A percentile compares a stretch with the other conserved stretches of the same genome.
Conservation (phyloP, 2,113 vertebrate species). For the Brevimyrus niger region DNA sequence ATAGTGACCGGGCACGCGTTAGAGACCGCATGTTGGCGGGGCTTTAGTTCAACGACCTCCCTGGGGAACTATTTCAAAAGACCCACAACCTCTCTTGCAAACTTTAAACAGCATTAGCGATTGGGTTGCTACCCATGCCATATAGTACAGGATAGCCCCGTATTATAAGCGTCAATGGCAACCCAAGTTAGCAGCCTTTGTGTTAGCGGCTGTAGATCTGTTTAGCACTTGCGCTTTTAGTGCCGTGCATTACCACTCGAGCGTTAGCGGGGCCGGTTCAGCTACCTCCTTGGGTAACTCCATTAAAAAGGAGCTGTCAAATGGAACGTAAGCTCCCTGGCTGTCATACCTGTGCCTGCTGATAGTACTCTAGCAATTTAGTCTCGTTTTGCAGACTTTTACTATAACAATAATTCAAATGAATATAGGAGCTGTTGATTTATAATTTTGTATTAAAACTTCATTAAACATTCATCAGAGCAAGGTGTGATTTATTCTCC, state of each 20-base stretch:
- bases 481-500: neutral
- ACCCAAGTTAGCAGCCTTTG: neutral
- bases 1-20: too few species aligned
- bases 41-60: neutral
- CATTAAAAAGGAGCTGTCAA: neutral
- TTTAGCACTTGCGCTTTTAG: too few species aligned
- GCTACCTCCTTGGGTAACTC: neutral
- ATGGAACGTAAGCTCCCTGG: neutral
- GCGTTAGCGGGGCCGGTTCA: neutral
- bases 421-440: neutral
- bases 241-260: too few species aligned
- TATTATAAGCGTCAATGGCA: neutral
- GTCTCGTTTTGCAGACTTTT: neutral
- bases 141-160: too few species aligned
- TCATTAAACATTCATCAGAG: neutral
- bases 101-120: neutral
- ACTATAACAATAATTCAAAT: neutral
- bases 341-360: neutral
- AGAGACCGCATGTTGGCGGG: too few species aligned
- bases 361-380: neutral
- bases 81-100: neutral
- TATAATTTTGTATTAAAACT: neutral
- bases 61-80: neutral
- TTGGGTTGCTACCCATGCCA: neutral
- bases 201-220: neutral